These are phyloP conservation scores for Pedionomus torquatus DNA, from an alignment of 2,113 vertebrate species.

Conservation along the genomic window DNA sequence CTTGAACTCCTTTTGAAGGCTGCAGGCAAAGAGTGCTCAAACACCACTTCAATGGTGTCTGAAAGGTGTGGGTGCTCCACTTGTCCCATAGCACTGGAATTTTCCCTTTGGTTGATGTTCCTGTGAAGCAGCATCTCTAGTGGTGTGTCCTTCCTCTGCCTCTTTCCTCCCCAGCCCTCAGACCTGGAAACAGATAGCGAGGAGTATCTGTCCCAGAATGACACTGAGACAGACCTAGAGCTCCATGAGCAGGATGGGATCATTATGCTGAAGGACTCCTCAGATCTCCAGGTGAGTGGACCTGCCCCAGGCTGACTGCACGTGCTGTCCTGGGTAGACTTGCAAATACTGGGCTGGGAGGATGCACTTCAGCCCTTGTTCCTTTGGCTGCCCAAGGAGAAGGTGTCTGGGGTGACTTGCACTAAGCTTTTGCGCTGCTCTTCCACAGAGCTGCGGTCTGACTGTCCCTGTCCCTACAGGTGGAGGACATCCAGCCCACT, in stretches of 20 bases:
- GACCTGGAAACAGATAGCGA: slow-evolving; percentile 75
- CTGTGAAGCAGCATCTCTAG: background rate
- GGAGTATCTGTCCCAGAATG: slow-evolving; percentile 79
- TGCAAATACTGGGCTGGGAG: background rate
- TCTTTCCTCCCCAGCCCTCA: slow-evolving; percentile 60
- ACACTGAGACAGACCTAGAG: slow-evolving; percentile 80
- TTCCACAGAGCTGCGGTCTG: background rate
- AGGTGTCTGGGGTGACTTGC: accelerated
- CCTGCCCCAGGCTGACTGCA: accelerated
- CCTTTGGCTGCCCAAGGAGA: background rate
- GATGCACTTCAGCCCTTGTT: too few species aligned
- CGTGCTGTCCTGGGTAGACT: accelerated
- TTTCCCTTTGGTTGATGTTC: background rate
- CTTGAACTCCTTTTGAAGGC: accelerated
- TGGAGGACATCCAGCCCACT: accelerated
- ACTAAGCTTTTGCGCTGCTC: background rate
- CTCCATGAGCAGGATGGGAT: slow-evolving; percentile 32
- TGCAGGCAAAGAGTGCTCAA: background rate
- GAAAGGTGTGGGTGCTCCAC: background rate
- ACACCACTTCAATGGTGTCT: accelerated
- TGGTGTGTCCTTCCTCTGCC: background rate
- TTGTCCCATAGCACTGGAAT: accelerated
- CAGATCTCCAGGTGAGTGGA: background rate
- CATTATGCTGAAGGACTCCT: background rate
- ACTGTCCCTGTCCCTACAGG: background rate